Evolutionary conservation across 2,888 invertebrate genomes (phyloP).

Genomic region (Lithophane socia): DNA sequence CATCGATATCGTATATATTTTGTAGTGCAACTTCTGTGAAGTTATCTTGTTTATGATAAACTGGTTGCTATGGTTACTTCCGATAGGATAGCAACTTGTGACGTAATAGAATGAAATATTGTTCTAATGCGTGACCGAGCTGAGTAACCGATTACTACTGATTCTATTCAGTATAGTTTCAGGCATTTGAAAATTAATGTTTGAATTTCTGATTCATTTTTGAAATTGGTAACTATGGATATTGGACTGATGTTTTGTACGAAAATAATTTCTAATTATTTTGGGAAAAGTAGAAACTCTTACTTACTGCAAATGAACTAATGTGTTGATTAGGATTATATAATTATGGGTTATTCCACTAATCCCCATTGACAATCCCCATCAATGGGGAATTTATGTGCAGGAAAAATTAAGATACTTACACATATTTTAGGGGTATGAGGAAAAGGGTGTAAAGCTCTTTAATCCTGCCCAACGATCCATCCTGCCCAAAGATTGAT

Average conservation of each 20-base stretch:
- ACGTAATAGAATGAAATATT: slow-evolving; percentile 45
- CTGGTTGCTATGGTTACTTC: slow-evolving; percentile 27
- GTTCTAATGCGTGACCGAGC: slow-evolving; percentile 33
- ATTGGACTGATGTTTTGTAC: no score
- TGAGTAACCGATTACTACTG: not conserved
- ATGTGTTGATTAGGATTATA: no score
- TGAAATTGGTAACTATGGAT: not conserved
- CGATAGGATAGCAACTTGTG: slow-evolving; percentile 26
- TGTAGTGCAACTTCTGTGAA: slow-evolving; percentile 19
- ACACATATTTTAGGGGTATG: not conserved
- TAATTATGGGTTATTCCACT: no score
- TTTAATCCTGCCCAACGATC: no score
- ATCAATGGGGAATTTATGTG: not conserved
- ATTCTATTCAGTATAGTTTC: slow-evolving; percentile 21
- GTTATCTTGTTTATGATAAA: not conserved
- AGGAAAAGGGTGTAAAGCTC: no score
- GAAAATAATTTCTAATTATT: not conserved
- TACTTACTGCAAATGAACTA: no score
- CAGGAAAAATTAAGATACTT: not conserved
- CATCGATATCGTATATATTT: not conserved
- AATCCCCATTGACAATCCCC: no score
- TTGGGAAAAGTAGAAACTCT: not conserved
- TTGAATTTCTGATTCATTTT: not conserved
- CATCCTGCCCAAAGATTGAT: no score
- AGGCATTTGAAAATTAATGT: not conserved